A percentile compares a stretch with the other conserved stretches of the same genome.
phyloP scores from a whole-genome alignment of 2,888 invertebrate species.

The Acleris sparsana region DNA sequence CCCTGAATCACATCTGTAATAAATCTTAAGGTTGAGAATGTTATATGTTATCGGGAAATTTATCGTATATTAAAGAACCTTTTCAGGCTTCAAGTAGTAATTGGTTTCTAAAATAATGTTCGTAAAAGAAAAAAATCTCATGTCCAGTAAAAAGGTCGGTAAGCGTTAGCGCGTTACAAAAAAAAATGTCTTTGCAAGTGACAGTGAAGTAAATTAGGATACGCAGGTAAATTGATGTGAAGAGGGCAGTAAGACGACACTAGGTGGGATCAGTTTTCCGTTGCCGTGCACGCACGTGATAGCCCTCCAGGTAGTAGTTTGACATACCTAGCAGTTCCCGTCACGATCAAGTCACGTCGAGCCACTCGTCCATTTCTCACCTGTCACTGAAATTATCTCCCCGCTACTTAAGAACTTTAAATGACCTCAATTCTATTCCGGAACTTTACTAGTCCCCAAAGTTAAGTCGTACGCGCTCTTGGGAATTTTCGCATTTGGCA shows the following conservation, averaged over 20 bases:
- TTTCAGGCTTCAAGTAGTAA: neutral
- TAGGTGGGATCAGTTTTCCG: neutral
- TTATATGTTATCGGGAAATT: conserved; percentile 18
- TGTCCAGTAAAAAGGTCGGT: neutral
- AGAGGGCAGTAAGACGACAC: conserved; percentile 9
- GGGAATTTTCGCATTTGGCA: conserved; percentile 19
- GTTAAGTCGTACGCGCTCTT: conserved; percentile 17
- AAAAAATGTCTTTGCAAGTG: conserved; percentile 7
- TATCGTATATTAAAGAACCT: neutral
- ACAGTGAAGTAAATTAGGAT: conserved; percentile 13
- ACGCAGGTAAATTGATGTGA: conserved; percentile 14
- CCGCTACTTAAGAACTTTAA: conserved; percentile 5
- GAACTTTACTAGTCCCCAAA: conserved; percentile 25
- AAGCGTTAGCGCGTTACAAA: neutral
- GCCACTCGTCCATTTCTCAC: neutral
- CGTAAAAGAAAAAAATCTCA: conserved; percentile 2
- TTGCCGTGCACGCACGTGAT: conserved; percentile 4
- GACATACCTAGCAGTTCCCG: neutral
- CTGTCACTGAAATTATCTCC: conserved; percentile 4
- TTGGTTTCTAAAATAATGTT: conserved; percentile 1
- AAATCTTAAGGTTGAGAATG: conserved; percentile 16
- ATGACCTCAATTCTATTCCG: conserved; percentile 13
- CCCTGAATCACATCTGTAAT: conserved; percentile 26
- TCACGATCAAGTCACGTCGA: neutral
- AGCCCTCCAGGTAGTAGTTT: conserved; percentile 2